Conservation (phyloP, 2,888 invertebrate genomes). For the Hirtodrosophila trivittata region DNA sequence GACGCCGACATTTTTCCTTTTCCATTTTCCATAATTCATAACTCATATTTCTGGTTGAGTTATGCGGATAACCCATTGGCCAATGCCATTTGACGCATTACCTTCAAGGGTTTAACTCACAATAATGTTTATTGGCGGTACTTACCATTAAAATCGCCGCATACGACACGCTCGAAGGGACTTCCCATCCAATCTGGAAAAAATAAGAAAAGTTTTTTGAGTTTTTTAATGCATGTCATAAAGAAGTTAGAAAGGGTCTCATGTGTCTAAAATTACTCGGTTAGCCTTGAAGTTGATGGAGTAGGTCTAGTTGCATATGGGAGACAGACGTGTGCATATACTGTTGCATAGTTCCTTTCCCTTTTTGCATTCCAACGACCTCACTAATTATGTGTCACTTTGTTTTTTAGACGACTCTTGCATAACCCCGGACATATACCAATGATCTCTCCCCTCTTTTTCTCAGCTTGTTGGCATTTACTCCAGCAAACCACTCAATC, state of each 20-base stretch:
- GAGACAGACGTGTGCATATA: conserved; percentile 4
- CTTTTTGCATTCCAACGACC: conserved; percentile 15
- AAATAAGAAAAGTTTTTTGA: conserved; percentile 36
- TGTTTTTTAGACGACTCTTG: conserved; percentile 16
- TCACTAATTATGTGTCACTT: conserved; percentile 25
- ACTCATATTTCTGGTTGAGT: conserved; percentile 57
- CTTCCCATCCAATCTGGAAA: conserved; percentile 96
- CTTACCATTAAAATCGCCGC: conserved; percentile 96
- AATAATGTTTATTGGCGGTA: conserved; percentile 67
- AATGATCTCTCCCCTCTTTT: not conserved
- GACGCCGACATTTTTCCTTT: not conserved
- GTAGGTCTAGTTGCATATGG: conserved; percentile 32
- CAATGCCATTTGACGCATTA: conserved; percentile 67
- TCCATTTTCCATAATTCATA: conserved; percentile 34
- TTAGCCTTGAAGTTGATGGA: conserved; percentile 48
- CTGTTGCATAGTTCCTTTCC: conserved; percentile 20
- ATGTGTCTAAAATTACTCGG: conserved; percentile 24
- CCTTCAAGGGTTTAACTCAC: conserved; percentile 43
- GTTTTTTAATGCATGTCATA: conserved; percentile 18
- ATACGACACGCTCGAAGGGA: conserved; percentile 96
- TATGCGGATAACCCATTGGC: conserved; percentile 62
- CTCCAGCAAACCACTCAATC: conserved; percentile 55
- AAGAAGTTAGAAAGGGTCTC: conserved; percentile 26
- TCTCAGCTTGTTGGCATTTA: not conserved
- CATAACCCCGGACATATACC: conserved; percentile 14